These are phyloP conservation scores for Diloba caeruleocephala DNA, from an alignment of 2,888 invertebrate genomes.

Conservation along the genomic window DNA sequence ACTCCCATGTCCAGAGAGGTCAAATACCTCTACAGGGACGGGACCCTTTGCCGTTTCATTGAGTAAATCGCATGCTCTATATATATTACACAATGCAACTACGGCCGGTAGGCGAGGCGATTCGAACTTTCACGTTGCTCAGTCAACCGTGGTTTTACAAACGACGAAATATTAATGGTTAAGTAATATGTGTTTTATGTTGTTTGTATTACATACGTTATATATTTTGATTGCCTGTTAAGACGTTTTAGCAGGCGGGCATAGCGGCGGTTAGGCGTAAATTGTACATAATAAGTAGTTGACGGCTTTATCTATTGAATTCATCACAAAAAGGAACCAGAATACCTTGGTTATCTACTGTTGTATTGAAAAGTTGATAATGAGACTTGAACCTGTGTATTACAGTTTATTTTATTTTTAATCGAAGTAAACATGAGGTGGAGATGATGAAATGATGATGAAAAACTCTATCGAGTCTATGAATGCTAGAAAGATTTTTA, in stretches of 20 bases:
- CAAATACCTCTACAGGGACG: constrained; percentile 63
- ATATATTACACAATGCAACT: constrained; percentile 60
- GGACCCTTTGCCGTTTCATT: constrained; percentile 59
- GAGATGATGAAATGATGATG: no score
- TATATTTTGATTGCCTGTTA: constrained; percentile 14
- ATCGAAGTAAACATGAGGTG: no score
- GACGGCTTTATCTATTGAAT: no score
- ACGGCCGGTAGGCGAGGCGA: constrained; percentile 28
- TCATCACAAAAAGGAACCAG: background rate
- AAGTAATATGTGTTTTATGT: constrained; percentile 12
- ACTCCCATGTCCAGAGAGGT: constrained; percentile 64
- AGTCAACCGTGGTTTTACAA: constrained; percentile 40
- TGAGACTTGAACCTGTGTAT: background rate
- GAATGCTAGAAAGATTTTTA: no score
- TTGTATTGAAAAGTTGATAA: background rate
- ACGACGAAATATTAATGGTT: constrained; percentile 36
- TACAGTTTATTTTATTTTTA: constrained; percentile 1
- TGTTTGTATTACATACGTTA: background rate
- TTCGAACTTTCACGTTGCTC: constrained; percentile 46
- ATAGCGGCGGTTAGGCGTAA: no score
- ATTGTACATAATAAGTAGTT: no score
- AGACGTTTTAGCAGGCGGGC: background rate
- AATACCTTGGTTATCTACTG: constrained; percentile 2
- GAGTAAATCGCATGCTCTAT: constrained; percentile 61
- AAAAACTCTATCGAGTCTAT: no score